A percentile compares a stretch with the other conserved stretches of the same genome.
Conservation (phyloP, 2,888 invertebrate species). For the Drosophila mayaguana region DNA sequence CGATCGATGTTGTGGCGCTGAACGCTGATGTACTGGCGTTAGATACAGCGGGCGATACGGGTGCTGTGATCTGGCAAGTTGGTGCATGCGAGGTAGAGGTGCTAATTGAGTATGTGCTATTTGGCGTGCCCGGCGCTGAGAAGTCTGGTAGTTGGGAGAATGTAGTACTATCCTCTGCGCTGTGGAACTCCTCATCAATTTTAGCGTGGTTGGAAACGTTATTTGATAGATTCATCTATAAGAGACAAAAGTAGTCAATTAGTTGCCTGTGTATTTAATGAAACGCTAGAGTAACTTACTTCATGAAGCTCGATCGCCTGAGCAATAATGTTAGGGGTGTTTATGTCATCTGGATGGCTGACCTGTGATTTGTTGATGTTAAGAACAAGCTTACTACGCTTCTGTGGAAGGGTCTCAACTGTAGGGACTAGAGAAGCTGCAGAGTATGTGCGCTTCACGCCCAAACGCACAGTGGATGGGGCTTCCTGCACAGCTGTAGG, state of each 20-base stretch:
- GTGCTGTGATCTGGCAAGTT: slow-evolving; percentile 68
- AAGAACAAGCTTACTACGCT: slow-evolving; percentile 62
- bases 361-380: slow-evolving; percentile 43
- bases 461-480: slow-evolving; percentile 16
- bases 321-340: slow-evolving; percentile 65
- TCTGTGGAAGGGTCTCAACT: slow-evolving; percentile 53
- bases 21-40: slow-evolving; percentile 65
- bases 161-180: slow-evolving; percentile 47
- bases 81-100: slow-evolving; percentile 36
- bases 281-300: slow-evolving; percentile 32
- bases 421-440: slow-evolving; percentile 16
- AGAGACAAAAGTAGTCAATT: slow-evolving; percentile 16
- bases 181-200: slow-evolving; percentile 49
- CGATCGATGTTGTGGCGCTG: slow-evolving; percentile 29
- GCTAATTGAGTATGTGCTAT: slow-evolving; percentile 64
- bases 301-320: slow-evolving; percentile 37
- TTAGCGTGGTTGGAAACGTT: slow-evolving; percentile 28
- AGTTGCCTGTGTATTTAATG: background rate
- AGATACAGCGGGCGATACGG: slow-evolving; percentile 72
- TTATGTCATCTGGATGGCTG: slow-evolving; percentile 27
- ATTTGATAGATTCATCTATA: slow-evolving; percentile 31
- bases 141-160: slow-evolving; percentile 43
- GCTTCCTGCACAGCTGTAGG: slow-evolving; percentile 24
- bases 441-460: slow-evolving; percentile 61
- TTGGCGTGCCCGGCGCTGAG: slow-evolving; percentile 73